Evolutionary conservation across 2,113 vertebrate species (phyloP).

Genomic region (Riparia riparia): DNA sequence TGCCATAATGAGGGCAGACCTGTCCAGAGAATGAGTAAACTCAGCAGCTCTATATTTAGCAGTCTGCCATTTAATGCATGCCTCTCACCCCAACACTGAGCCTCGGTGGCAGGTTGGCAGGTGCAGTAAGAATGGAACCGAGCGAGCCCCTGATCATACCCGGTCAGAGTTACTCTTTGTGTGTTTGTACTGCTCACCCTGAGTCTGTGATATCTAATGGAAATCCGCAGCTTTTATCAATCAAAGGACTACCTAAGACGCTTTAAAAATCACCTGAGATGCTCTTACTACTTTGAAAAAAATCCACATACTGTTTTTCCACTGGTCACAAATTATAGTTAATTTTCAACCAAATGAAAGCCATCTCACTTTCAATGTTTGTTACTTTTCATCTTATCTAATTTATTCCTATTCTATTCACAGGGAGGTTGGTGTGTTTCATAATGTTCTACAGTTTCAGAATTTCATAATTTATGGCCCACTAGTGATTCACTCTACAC

Average conservation of each 20-base stretch:
- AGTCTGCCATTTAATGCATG: neutral
- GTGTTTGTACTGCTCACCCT: neutral
- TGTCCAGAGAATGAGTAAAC: neutral
- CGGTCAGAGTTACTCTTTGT: neutral
- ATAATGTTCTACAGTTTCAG: neutral
- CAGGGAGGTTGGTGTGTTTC: neutral
- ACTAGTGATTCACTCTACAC: neutral
- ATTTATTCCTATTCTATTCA: neutral
- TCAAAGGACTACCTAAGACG: neutral
- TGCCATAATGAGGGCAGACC: neutral
- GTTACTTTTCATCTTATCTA: neutral
- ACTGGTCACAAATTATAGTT: fast-evolving
- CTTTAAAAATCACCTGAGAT: neutral
- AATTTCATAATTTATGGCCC: slow-evolving; percentile 6
- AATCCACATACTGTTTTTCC: neutral
- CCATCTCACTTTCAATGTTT: neutral
- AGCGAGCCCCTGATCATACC: neutral
- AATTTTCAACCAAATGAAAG: neutral
- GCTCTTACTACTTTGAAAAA: neutral
- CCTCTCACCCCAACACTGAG: neutral
- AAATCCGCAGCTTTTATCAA: neutral
- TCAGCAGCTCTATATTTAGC: neutral
- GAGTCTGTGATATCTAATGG: neutral
- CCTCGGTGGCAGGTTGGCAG: neutral
- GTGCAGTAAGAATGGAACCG: neutral